Evolutionary conservation across 2,797 vertebrate genomes (phyloP).

Genomic region (Sebastiscus albofasciatus): DNA sequence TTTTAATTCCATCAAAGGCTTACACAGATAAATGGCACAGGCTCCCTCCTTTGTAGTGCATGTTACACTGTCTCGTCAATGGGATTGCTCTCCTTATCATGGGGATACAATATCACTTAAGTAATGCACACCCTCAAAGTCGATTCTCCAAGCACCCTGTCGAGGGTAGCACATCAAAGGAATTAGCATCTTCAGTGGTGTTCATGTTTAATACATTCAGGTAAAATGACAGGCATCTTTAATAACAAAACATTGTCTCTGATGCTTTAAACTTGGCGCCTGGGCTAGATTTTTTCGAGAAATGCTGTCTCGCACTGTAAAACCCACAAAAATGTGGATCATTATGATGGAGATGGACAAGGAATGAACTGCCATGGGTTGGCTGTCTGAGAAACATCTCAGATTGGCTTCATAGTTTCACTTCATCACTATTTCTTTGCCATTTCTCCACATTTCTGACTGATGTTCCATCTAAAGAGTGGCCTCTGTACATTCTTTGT

Average conservation of each 20-base stretch:
- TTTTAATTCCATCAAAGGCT: constrained; percentile 85
- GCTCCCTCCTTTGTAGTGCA: constrained; percentile 75
- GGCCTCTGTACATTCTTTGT: not conserved
- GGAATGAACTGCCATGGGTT: not conserved
- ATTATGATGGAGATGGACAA: not conserved
- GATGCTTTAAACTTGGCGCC: constrained; percentile 36
- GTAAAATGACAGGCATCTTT: constrained; percentile 71
- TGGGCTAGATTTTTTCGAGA: not conserved
- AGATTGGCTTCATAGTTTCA: constrained; percentile 6
- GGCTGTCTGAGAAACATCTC: not conserved
- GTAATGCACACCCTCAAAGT: constrained; percentile 75
- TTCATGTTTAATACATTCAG: constrained; percentile 69
- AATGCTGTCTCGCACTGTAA: constrained; percentile 5
- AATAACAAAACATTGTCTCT: constrained; percentile 50
- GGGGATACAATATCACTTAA: constrained; percentile 81
- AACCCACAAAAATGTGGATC: not conserved
- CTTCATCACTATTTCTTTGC: not conserved
- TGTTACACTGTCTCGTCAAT: constrained; percentile 70
- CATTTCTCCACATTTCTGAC: not conserved
- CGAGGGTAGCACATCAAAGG: constrained; percentile 77
- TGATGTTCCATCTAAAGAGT: not conserved
- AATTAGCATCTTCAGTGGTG: constrained; percentile 59
- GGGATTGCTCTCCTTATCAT: constrained; percentile 79
- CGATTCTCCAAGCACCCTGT: constrained; percentile 63
- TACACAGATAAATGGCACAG: constrained; percentile 70